Evolutionary conservation across 2,113 vertebrate species (phyloP).

Genomic region (Athene cunicularia): DNA sequence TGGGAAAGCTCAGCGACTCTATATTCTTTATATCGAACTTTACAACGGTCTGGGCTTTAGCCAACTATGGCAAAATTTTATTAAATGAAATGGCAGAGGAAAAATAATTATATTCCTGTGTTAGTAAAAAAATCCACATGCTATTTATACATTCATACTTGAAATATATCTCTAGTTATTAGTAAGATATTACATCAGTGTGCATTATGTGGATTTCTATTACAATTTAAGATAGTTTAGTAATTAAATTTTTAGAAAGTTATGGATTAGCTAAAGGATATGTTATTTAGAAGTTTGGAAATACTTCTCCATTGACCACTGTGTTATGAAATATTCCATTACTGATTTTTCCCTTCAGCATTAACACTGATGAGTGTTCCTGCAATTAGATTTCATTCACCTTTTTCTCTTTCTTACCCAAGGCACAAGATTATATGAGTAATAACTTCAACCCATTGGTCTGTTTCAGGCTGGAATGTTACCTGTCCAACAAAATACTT

Average conservation of each 20-base stretch:
- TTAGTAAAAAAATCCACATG: neutral
- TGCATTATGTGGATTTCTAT: neutral
- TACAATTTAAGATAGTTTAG: neutral
- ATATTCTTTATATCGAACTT: neutral
- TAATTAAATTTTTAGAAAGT: neutral
- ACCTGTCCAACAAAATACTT: neutral
- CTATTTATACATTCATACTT: neutral
- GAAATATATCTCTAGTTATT: neutral
- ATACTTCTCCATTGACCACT: neutral
- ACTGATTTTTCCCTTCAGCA: neutral
- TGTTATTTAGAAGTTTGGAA: neutral
- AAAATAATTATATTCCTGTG: neutral
- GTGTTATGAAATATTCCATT: neutral
- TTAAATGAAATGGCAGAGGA: neutral
- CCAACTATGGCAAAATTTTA: neutral
- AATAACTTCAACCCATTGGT: neutral
- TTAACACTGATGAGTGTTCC: neutral
- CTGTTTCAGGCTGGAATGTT: neutral
- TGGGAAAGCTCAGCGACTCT: neutral
- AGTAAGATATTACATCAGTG: neutral
- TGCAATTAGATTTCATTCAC: neutral
- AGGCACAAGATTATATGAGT: neutral
- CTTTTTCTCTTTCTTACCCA: neutral
- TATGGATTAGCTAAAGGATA: neutral
- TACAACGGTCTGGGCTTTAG: neutral